Conservation (phyloP, 2,888 invertebrate genomes). For the Cheilosia soror region DNA sequence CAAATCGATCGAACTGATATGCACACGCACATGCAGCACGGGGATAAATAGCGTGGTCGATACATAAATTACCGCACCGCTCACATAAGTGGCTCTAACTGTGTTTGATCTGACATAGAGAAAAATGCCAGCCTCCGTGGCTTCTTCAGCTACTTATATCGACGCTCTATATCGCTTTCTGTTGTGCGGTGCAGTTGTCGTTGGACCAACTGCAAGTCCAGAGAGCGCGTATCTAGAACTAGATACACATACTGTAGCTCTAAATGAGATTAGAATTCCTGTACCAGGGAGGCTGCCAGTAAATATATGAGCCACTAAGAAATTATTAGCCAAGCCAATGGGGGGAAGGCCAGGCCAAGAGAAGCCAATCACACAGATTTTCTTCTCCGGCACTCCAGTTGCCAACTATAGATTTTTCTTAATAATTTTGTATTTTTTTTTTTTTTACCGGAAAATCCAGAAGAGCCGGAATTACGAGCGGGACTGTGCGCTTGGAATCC, state of each 20-base stretch:
- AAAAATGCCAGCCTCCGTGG: slow-evolving; percentile 68
- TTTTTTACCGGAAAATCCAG: slow-evolving; percentile 64
- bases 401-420: slow-evolving; percentile 16
- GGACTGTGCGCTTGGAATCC: slow-evolving; percentile 60
- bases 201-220: slow-evolving; percentile 3
- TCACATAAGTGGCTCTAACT: slow-evolving; percentile 74
- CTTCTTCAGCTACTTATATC: slow-evolving; percentile 6
- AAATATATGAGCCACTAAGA: slow-evolving; percentile 67
- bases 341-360: slow-evolving; percentile 56
- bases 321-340: slow-evolving; percentile 73
- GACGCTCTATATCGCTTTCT: slow-evolving; percentile 46
- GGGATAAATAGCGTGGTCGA: slow-evolving; percentile 69
- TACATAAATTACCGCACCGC: slow-evolving; percentile 70
- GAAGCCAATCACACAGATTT: slow-evolving; percentile 73
- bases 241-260: slow-evolving; percentile 51
- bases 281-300: slow-evolving; percentile 45
- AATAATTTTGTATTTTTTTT: not conserved
- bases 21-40: slow-evolving; percentile 67
- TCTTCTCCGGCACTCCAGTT: not conserved
- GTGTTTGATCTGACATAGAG: slow-evolving; percentile 69
- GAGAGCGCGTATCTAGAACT: slow-evolving; percentile 34
- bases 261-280: slow-evolving; percentile 71
- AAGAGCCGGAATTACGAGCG: slow-evolving; percentile 66
- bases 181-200: not conserved
- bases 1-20: slow-evolving; percentile 45